phyloP scores from a whole-genome alignment of 2,888 invertebrate genomes.

The Gasteruption jaculator region DNA sequence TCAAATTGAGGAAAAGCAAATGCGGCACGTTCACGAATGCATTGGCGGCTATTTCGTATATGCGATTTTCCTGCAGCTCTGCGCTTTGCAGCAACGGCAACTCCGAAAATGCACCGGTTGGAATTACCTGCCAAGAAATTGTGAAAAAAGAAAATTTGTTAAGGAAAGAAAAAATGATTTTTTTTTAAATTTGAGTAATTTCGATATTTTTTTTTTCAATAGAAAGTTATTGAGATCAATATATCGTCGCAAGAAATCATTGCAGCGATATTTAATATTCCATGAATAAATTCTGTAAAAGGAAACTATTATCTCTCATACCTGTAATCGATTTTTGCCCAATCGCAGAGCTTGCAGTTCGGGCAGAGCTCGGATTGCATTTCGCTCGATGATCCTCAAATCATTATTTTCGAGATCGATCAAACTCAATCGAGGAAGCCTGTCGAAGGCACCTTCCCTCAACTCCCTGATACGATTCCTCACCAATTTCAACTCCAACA shows the following conservation, averaged over 20 bases:
- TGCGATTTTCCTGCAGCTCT: constrained; percentile 76
- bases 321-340: constrained; percentile 68
- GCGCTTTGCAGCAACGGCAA: constrained; percentile 69
- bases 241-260: too few species aligned
- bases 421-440: constrained; percentile 66
- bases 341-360: constrained; percentile 65
- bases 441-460: constrained; percentile 67
- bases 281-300: too few species aligned
- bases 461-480: constrained; percentile 71
- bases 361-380: constrained; percentile 67
- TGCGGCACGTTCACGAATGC: constrained; percentile 77
- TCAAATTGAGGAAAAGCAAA: constrained; percentile 76
- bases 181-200: too few species aligned
- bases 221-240: too few species aligned
- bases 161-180: too few species aligned
- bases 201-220: too few species aligned
- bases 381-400: constrained; percentile 68
- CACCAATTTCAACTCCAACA: constrained; percentile 69
- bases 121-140: constrained; percentile 51
- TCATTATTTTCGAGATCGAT: constrained; percentile 81
- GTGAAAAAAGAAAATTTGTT: constrained; percentile 1
- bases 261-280: too few species aligned
- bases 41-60: constrained; percentile 67
- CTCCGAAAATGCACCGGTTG: constrained; percentile 72
- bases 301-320: constrained; percentile 35